Conservation (phyloP, 2,888 invertebrate genomes). For the Chrysina gloriosa region DNA sequence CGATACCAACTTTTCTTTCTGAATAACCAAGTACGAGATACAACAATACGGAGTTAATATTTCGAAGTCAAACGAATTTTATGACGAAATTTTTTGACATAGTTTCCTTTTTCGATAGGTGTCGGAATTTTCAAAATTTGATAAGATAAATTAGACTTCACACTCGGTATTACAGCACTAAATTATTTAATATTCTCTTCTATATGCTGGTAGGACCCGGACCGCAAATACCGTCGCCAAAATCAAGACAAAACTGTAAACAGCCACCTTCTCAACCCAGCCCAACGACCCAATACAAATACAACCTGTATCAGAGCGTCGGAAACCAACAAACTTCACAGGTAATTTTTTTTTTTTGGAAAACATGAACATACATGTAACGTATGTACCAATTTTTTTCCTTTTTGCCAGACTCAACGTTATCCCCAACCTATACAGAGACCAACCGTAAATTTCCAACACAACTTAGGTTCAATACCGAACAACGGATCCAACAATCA, state of each 20-base stretch:
- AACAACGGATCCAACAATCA: constrained; percentile 61
- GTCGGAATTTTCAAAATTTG: too few relatives aligned
- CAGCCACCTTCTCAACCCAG: constrained; percentile 70
- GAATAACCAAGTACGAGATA: too few relatives aligned
- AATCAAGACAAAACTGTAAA: constrained; percentile 67
- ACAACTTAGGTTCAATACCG: constrained; percentile 63
- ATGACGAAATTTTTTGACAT: too few relatives aligned
- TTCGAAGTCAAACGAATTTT: too few relatives aligned
- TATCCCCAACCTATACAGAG: constrained; percentile 69
- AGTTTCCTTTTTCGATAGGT: too few relatives aligned
- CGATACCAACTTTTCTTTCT: too few relatives aligned
- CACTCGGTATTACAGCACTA: background rate
- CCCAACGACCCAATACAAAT: constrained; percentile 69
- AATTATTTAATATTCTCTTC: constrained; percentile 33
- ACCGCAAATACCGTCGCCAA: constrained; percentile 71
- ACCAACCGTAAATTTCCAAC: constrained; percentile 68
- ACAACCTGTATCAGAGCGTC: constrained; percentile 68
- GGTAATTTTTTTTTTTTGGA: too few relatives aligned
- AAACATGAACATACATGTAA: background rate
- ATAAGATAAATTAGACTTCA: too few relatives aligned
- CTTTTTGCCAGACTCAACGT: constrained; percentile 55
- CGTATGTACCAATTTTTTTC: constrained; percentile 7
- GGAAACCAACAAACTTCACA: constrained; percentile 65
- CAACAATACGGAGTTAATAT: too few relatives aligned
- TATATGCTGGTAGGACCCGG: constrained; percentile 58